A percentile compares a stretch with the other conserved stretches of the same genome.
Evolutionary conservation across 2,797 vertebrate genomes (phyloP).

Genomic region (Etheostoma perlongum): DNA sequence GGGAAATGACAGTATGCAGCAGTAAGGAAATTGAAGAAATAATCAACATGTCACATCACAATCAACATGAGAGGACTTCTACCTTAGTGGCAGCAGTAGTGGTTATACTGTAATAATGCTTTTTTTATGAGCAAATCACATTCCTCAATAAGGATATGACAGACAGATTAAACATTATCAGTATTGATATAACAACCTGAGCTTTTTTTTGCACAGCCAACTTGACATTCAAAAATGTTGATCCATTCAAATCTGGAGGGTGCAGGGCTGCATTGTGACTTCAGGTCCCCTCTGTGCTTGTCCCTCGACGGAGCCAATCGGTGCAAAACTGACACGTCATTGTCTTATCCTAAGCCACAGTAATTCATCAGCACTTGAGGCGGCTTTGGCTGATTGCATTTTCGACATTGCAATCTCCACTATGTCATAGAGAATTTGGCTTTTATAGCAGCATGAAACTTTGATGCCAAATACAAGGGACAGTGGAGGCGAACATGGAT

Average conservation of each 20-base stretch:
- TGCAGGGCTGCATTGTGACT: conserved; percentile 8
- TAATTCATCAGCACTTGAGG: conserved; percentile 79
- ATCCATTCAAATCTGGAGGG: conserved; percentile 17
- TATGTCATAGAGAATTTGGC: conserved; percentile 74
- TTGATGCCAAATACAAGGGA: conserved; percentile 67
- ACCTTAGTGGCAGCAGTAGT: neutral
- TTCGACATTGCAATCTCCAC: conserved; percentile 80
- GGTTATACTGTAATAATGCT: neutral
- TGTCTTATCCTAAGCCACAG: conserved; percentile 76
- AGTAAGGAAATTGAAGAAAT: neutral
- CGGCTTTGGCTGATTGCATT: conserved; percentile 80
- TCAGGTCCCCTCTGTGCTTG: conserved; percentile 7
- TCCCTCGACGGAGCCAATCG: conserved; percentile 45
- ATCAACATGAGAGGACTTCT: neutral
- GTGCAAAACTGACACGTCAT: conserved; percentile 74
- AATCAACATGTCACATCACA: neutral
- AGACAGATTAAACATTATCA: neutral
- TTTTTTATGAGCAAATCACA: neutral
- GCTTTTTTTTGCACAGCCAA: neutral
- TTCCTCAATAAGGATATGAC: neutral
- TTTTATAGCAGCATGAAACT: conserved; percentile 63
- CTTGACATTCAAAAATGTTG: conserved; percentile 13
- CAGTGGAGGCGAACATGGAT: conserved; percentile 50
- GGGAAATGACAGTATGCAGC: neutral
- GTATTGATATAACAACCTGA: neutral